Conservation (phyloP, 2,888 invertebrate species). For the Clusia tigrina region DNA sequence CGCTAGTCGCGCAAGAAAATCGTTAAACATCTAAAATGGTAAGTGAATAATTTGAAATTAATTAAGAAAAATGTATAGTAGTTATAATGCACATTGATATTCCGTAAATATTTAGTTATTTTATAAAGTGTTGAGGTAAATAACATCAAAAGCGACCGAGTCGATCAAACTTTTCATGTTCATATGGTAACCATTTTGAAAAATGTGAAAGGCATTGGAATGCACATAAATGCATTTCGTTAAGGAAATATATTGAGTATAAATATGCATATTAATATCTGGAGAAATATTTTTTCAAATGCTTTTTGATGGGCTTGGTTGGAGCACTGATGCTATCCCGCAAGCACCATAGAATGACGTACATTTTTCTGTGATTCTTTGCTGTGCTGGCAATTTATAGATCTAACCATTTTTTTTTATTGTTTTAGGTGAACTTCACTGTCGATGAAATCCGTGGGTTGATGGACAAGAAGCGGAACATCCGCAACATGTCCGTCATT, state of each 20-base stretch:
- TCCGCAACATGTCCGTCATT: conserved; percentile 99
- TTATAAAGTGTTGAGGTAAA: too few species aligned
- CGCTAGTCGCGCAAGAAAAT: conserved; percentile 73
- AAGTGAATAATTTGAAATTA: conserved; percentile 52
- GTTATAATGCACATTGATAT: too few species aligned
- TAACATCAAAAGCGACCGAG: too few species aligned
- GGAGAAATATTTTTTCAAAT: too few species aligned
- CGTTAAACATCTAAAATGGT: conserved; percentile 72
- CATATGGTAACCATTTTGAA: conserved; percentile 26
- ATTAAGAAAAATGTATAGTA: conserved; percentile 10
- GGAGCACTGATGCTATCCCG: too few species aligned
- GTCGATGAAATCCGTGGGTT: conserved; percentile 77
- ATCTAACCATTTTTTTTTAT: conserved; percentile 43
- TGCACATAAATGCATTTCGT: conserved; percentile 26
- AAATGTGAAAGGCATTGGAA: conserved; percentile 2
- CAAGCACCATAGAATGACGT: too few species aligned
- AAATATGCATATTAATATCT: too few species aligned
- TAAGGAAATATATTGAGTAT: too few species aligned
- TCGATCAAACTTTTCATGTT: too few species aligned
- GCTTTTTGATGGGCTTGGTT: not conserved
- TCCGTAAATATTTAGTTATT: too few species aligned
- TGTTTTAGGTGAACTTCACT: conserved; percentile 82
- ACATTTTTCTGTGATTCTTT: not conserved
- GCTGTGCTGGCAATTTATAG: not conserved
- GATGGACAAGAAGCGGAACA: conserved; percentile 99